Conservation (phyloP, 1,140 invertebrate genomes). For the Dryas iulia region DNA sequence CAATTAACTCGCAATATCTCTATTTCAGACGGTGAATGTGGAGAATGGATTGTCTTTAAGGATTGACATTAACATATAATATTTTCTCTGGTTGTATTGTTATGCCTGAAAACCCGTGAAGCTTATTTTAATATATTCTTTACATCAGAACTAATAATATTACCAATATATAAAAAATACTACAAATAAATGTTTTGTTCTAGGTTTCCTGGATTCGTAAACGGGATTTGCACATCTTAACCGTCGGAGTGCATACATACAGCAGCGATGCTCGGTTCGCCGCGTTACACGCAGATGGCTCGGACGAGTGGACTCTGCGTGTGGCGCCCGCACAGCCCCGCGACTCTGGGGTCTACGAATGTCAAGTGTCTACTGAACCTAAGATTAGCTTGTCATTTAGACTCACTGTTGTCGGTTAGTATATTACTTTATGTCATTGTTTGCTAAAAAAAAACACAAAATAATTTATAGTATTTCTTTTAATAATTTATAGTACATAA, state of each 20-base stretch:
- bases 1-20: not conserved
- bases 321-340: constrained; percentile 89
- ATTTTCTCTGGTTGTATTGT: too few relatives aligned
- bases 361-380: constrained; percentile 93
- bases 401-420: constrained; percentile 91
- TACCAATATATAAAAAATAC: not conserved
- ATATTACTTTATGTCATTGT: not conserved
- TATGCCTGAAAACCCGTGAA: too few relatives aligned
- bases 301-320: constrained; percentile 92
- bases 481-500: too few relatives aligned
- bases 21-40: not conserved
- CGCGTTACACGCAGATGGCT: constrained; percentile 90
- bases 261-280: constrained; percentile 89
- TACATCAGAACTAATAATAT: not conserved
- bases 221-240: constrained; percentile 87
- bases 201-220: constrained; percentile 89
- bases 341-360: constrained; percentile 90
- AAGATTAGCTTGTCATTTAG: constrained; percentile 91
- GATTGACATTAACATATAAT: too few relatives aligned
- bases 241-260: constrained; percentile 87
- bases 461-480: too few relatives aligned
- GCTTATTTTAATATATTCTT: too few relatives aligned
- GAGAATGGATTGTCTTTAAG: not conserved
- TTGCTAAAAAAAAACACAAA: not conserved
- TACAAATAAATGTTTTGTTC: constrained; percentile 23